Base-by-base conservation (phyloP, 2,888 invertebrate genomes). In the Metopia argyrocephala region DNA sequence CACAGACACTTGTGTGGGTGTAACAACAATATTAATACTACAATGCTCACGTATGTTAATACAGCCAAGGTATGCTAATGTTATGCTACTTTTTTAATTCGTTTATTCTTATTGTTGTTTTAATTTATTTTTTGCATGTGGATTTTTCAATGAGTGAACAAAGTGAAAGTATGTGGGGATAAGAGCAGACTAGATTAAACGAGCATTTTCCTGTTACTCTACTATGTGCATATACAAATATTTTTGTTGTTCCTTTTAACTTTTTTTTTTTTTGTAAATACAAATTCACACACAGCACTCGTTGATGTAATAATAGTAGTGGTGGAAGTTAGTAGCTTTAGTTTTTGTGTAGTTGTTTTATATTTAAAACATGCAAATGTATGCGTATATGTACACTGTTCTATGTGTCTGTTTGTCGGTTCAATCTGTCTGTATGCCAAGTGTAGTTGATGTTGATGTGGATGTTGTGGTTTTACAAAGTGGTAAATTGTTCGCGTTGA, bases 391-490 rank as follows among this genome's bases (percentile, higher is more conserved):
- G 5, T 71, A 31, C 66, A 27, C 15, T 38, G 38, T 9, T 12
- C 15, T 38, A 12, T 31, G 7, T 31, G 31, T 31, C 38, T 38
- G 12, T 38, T 38, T 38, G 38, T 38, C 38, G 15, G 38, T 38
- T 3, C 38, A 38, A 38, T 38, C 38, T 38, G 38, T 38, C 15
- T 38, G 38, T 45, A 64, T 48, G 50, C 59, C 9, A 9, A 48
- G 27, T 45, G 21, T 18, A 69, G 56, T 57, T 74, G 52, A 74
- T 66, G 68, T 79, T 61, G 50, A 69, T 62, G 73, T 81, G 80
- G 73, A 73, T 80, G 64, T 73, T 80, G 81, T 70, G 78, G 78
- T 74, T 81, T 81, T 75, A 70, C 74, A 78, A 81, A 81, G 78
- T 78, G 81, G 81, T 78, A 74, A 78, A 78, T 56, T 81, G 74